Evolutionary conservation across 2,888 invertebrate genomes (phyloP), one percentile per base, ranked within the genome.

Genomic region (Phania funesta): DNA sequence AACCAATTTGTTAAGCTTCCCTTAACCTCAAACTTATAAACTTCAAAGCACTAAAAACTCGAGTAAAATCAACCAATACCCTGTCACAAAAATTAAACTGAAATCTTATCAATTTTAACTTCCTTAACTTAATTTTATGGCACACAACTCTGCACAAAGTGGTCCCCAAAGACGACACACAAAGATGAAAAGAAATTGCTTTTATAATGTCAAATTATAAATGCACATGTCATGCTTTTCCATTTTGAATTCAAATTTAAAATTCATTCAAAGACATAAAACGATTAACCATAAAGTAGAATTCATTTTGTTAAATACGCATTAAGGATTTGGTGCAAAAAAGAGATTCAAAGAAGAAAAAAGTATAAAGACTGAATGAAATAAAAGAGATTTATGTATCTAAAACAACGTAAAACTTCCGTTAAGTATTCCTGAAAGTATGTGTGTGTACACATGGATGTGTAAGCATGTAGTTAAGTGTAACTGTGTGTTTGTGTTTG

Each of bases 181-280:
- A 74, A 50, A 60, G 60, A 73, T 77, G 65, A 77, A 81, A 76
- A 44, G 41, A 60, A 67, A 16, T 67, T 35, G 18, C 48, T 75
- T 80, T 68, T 29, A 56, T 64, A 58, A 41, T 73, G 32, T 24
- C 70, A 65, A 75, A 70, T 76, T 71, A 52, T 29, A 67, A 77
- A 81, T 81, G 71, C 80, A 71, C 56, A 80, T 76, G 80, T 58
- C 76, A 54, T 48, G 26, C n/a, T 41, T 62, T 32, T 24, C 16
- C 13, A 13, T 46, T 18, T 29, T 2, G 32, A 50, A 50, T 60
- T 24, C 0, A 79, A 73, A 79, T 79, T 73, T 60, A 79, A 79
- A 73, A 73, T 79, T 65, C 32, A 73, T 73, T 58, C 20, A 22
- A 44, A 73, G 11, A 48, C 50, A 79, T 65, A 65, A 79, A 79